Percentiles rank a stretch among this genome's conserved stretches.
phyloP scores from a whole-genome alignment of 2,888 invertebrate species.

The Phortica magna region DNA sequence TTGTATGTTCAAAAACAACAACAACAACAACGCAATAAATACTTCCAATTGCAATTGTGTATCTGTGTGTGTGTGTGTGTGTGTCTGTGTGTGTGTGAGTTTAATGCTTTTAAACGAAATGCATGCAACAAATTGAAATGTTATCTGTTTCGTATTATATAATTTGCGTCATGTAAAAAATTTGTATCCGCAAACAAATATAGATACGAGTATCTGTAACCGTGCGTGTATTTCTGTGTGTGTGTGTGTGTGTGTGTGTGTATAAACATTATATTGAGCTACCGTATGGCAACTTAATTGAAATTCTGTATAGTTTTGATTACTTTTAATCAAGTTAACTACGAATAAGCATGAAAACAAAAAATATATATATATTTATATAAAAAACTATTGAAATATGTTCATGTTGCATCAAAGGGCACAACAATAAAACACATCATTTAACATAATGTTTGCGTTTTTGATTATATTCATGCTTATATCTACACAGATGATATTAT shows the following conservation, averaged over 20 bases:
- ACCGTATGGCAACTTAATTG: background rate
- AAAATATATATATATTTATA: background rate
- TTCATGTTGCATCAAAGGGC: background rate
- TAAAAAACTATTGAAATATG: background rate
- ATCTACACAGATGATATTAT: too few relatives aligned
- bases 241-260: background rate
- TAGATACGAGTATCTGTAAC: background rate
- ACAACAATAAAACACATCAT: background rate
- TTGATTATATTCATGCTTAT: too few relatives aligned
- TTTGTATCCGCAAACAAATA: background rate
- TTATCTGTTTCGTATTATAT: slow-evolving; percentile 21
- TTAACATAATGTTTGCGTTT: too few relatives aligned
- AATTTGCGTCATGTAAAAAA: slow-evolving; percentile 19
- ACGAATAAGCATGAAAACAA: slow-evolving; percentile 46
- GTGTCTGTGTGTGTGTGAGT: background rate
- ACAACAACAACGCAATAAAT: background rate
- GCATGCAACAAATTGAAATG: slow-evolving; percentile 29
- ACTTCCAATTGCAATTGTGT: background rate
- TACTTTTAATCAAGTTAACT: slow-evolving; percentile 36
- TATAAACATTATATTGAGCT: background rate
- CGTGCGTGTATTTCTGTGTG: background rate
- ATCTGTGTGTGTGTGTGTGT: background rate
- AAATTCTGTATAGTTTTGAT: background rate
- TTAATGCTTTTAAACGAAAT: slow-evolving; percentile 16
- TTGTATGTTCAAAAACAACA: background rate